A percentile compares a stretch with the other conserved stretches of the same genome.
phyloP scores from a whole-genome alignment of 2,113 vertebrate genomes.

The Vulpes lagopus region DNA sequence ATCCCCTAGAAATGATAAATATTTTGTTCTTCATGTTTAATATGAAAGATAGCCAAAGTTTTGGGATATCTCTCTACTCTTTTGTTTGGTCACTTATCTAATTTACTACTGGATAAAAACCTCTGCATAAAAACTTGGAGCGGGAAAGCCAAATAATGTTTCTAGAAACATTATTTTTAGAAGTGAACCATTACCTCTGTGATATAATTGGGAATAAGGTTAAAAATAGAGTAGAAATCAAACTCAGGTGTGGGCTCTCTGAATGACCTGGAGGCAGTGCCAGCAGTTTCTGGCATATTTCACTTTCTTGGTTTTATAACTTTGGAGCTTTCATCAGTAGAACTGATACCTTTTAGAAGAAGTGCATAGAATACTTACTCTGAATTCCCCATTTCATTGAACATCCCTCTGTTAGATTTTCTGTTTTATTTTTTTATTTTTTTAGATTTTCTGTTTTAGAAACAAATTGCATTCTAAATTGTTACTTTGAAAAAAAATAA shows the following conservation, averaged over 20 bases:
- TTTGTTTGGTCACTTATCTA: conserved; percentile 5
- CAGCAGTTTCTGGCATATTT: not conserved
- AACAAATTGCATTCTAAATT: not conserved
- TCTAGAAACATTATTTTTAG: conserved; percentile 21
- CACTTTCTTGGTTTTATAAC: not conserved
- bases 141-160: not conserved
- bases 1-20: no score
- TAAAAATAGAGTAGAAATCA: not conserved
- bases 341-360: conserved; percentile 14
- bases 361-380: not conserved
- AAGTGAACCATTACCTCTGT: not conserved
- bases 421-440: not conserved
- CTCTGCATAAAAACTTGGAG: not conserved
- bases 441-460: not conserved
- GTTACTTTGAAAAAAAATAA: conserved; percentile 37
- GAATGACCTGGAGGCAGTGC: not conserved
- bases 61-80: not conserved
- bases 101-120: not conserved
- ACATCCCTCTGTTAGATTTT: not conserved
- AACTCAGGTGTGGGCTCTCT: not conserved
- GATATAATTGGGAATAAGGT: not conserved
- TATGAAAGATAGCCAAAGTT: conserved; percentile 11
- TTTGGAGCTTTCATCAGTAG: not conserved
- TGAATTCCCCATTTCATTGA: conserved; percentile 12
- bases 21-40: conserved; percentile 33